Conservation (phyloP, 2,113 vertebrate species). For the Aspidoscelis tigris region DNA sequence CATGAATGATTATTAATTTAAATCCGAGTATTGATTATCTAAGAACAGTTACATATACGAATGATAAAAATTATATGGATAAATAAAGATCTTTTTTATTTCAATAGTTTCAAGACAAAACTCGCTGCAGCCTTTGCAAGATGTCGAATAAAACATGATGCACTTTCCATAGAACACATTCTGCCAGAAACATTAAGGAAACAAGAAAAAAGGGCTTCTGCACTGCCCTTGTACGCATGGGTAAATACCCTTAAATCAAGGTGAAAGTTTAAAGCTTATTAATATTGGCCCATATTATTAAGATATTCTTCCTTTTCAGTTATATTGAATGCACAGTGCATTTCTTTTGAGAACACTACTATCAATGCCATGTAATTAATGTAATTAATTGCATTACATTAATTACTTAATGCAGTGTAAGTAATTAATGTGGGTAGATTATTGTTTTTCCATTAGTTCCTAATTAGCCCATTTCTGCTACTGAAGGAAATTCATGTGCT, state of each 20-base stretch:
- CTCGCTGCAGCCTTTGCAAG: constrained; percentile 89
- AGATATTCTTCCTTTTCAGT: neutral
- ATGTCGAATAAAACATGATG: constrained; percentile 85
- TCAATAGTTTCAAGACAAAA: constrained; percentile 84
- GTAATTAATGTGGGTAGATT: neutral
- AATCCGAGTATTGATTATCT: neutral
- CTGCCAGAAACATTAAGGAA: constrained; percentile 82
- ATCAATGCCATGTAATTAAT: neutral
- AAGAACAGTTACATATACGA: neutral
- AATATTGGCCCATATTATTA: neutral
- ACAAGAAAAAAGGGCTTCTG: constrained; percentile 81
- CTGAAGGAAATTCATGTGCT: neutral
- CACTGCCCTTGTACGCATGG: constrained; percentile 85
- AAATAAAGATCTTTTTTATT: constrained; percentile 26
- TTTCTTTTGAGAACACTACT: neutral
- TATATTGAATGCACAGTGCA: neutral
- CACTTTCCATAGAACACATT: constrained; percentile 82
- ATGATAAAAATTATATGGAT: constrained; percentile 19
- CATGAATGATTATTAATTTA: neutral
- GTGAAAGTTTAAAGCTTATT: constrained; percentile 65
- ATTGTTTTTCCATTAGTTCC: neutral
- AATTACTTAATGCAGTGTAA: neutral
- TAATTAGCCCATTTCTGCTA: neutral
- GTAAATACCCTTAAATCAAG: constrained; percentile 86
- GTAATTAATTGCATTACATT: neutral